These are phyloP conservation scores for Caenorhabditis zanzibari DNA, from an alignment of 2,888 invertebrate species.

Conservation along the genomic window DNA sequence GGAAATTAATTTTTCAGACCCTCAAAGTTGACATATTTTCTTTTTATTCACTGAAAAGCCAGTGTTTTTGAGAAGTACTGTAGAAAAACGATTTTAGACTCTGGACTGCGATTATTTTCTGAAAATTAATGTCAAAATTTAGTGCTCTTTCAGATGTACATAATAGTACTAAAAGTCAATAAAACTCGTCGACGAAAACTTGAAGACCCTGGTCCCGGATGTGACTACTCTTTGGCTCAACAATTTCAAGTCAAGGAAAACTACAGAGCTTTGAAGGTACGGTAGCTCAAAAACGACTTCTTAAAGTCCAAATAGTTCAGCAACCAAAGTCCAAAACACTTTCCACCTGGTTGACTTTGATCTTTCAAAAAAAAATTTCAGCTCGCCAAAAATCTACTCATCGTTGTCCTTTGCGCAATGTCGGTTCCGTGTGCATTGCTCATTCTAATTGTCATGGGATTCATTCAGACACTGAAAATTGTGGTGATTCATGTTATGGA, in stretches of 20 bases:
- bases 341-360: slow-evolving; percentile 22
- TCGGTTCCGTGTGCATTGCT: slow-evolving; percentile 51
- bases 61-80: too few species aligned
- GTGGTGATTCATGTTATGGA: slow-evolving; percentile 45
- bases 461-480: slow-evolving; percentile 20
- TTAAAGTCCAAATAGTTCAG: background rate
- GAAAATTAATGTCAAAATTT: too few species aligned
- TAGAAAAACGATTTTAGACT: too few species aligned
- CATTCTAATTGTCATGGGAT: slow-evolving; percentile 36
- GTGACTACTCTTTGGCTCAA: slow-evolving; percentile 37
- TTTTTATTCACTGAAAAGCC: too few species aligned
- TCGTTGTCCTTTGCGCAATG: slow-evolving; percentile 46
- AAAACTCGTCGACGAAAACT: slow-evolving; percentile 15
- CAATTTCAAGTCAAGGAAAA: slow-evolving; percentile 50
- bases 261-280: slow-evolving; percentile 33
- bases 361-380: slow-evolving; percentile 14
- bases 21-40: too few species aligned
- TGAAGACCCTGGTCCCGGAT: slow-evolving; percentile 22
- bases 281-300: background rate
- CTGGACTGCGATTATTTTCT: too few species aligned
- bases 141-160: slow-evolving; percentile 36
- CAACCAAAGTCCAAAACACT: background rate
- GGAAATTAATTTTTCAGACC: too few species aligned
- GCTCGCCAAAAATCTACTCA: slow-evolving; percentile 49
- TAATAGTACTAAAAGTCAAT: slow-evolving; percentile 39